These are phyloP conservation scores for Leptestheria dahalacensis DNA, from an alignment of 1,140 invertebrate genomes.

Conservation along the genomic window DNA sequence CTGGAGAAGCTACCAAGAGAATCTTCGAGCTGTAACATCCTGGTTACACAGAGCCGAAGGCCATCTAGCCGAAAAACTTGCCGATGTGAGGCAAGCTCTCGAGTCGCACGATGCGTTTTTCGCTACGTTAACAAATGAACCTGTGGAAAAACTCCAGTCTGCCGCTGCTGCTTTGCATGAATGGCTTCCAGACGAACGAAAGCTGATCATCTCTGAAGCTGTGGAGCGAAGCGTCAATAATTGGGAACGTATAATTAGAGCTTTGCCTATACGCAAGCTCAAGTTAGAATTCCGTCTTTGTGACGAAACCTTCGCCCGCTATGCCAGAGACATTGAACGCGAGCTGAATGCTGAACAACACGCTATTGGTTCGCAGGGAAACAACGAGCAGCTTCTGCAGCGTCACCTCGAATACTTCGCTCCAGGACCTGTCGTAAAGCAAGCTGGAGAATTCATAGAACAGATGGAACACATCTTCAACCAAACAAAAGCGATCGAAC, in stretches of 20 bases:
- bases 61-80: constrained; percentile 60
- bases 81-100: constrained; percentile 62
- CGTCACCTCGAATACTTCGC: constrained; percentile 16
- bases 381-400: constrained; percentile 1
- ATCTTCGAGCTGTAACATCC: constrained; percentile 58
- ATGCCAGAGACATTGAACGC: constrained; percentile 74
- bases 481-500: constrained; percentile 45
- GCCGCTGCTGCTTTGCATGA: constrained; percentile 63
- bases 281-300: constrained; percentile 75
- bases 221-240: constrained; percentile 47
- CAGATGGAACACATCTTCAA: constrained; percentile 37
- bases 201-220: constrained; percentile 41
- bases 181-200: constrained; percentile 47
- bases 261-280: constrained; percentile 69
- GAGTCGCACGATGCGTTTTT: constrained; percentile 64
- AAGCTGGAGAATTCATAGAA: constrained; percentile 16
- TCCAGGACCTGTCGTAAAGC: constrained; percentile 14
- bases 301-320: constrained; percentile 66
- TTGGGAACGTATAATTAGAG: constrained; percentile 47
- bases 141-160: constrained; percentile 61
- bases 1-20: constrained; percentile 72
- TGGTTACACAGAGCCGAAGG: constrained; percentile 73
- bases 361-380: constrained; percentile 36
- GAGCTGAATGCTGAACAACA: constrained; percentile 73
- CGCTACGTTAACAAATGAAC: constrained; percentile 61